These are phyloP conservation scores for Matsumurasca onukii DNA, from an alignment of 1,140 invertebrate genomes.

Conservation along the genomic window DNA sequence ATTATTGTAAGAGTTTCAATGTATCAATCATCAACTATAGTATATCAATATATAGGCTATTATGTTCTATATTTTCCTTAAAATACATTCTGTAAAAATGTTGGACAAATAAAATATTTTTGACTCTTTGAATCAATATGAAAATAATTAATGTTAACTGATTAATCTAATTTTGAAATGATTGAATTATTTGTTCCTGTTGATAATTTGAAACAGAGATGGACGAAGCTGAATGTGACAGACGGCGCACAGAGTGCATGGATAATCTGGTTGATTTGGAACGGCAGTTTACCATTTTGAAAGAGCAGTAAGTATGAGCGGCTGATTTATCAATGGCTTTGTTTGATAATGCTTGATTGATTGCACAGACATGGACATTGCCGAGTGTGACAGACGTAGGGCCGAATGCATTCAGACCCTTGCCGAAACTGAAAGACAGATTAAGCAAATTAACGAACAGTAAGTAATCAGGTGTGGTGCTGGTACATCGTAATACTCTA, in stretches of 20 bases:
- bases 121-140: too few relatives aligned
- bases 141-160: too few relatives aligned
- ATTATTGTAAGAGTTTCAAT: too few relatives aligned
- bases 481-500: too few relatives aligned
- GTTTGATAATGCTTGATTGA: slow-evolving; percentile 14
- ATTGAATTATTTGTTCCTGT: too few relatives aligned
- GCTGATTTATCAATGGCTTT: neutral
- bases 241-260: slow-evolving; percentile 75
- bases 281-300: slow-evolving; percentile 80
- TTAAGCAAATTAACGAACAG: slow-evolving; percentile 82
- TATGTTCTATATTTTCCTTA: too few relatives aligned
- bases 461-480: slow-evolving; percentile 48
- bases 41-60: too few relatives aligned
- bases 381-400: slow-evolving; percentile 81
- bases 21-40: too few relatives aligned
- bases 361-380: slow-evolving; percentile 83
- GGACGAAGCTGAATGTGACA: slow-evolving; percentile 91
- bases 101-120: too few relatives aligned
- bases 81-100: too few relatives aligned
- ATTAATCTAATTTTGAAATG: too few relatives aligned
- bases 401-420: slow-evolving; percentile 83
- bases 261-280: slow-evolving; percentile 87
- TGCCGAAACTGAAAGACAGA: slow-evolving; percentile 85
- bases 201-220: slow-evolving; percentile 69
- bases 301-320: slow-evolving; percentile 70